phyloP scores from a whole-genome alignment of 2,797 vertebrate genomes.

The Platalea minor region DNA sequence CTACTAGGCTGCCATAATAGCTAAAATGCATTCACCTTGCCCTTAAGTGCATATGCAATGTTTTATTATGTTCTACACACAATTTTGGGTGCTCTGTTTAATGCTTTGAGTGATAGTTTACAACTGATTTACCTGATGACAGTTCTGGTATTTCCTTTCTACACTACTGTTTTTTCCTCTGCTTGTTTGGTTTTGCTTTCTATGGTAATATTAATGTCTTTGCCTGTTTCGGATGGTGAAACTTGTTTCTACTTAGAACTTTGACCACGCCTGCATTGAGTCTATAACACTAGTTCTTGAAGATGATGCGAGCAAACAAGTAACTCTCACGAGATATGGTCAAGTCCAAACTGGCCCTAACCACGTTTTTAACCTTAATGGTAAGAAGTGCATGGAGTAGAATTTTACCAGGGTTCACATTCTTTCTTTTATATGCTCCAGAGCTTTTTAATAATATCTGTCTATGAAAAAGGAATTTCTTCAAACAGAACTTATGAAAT shows the following conservation, averaged over 20 bases:
- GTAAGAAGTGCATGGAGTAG: constrained; percentile 72
- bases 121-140: background rate
- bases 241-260: constrained; percentile 69
- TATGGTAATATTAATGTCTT: background rate
- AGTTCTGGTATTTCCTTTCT: background rate
- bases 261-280: constrained; percentile 92
- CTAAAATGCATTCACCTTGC: background rate
- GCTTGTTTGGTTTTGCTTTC: background rate
- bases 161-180: background rate
- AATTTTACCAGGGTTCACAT: background rate
- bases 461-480: background rate
- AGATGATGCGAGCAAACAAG: constrained; percentile 89
- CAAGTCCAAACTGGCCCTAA: constrained; percentile 86
- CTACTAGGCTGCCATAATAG: background rate
- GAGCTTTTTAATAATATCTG: background rate
- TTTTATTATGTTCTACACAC: background rate
- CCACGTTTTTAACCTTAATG: constrained; percentile 82
- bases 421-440: background rate
- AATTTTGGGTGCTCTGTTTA: background rate
- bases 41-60: background rate
- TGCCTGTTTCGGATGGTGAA: background rate
- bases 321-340: constrained; percentile 89
- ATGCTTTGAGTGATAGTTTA: background rate
- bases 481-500: background rate
- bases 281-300: constrained; percentile 91